Evolutionary conservation across 1,140 invertebrate genomes (phyloP).

Genomic region (Drosophila pseudoobscura): DNA sequence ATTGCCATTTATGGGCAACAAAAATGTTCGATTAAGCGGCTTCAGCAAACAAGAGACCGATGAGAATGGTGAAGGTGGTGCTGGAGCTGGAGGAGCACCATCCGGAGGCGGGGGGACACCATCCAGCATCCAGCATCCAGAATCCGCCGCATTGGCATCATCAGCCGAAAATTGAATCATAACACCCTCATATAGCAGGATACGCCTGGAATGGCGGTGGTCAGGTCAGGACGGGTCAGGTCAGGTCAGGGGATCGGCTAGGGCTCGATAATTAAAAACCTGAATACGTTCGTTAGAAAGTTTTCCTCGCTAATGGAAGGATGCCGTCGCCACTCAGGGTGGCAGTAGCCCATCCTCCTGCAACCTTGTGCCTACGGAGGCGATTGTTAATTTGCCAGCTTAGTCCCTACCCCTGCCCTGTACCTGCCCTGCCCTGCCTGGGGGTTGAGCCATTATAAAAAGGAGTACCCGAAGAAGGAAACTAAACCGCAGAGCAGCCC

Average conservation of each 20-base stretch:
- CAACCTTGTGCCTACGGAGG: not conserved
- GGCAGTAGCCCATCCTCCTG: too few relatives aligned
- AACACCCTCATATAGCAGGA: conserved; percentile 6
- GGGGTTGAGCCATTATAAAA: conserved; percentile 7
- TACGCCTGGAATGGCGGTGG: not conserved
- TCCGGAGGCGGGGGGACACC: not conserved
- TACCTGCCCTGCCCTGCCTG: too few relatives aligned
- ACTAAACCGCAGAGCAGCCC: conserved; percentile 48
- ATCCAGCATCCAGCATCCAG: too few relatives aligned
- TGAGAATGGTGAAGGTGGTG: not conserved
- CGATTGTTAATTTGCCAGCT: conserved; percentile 26
- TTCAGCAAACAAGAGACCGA: conserved; percentile 33
- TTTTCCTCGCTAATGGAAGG: conserved; percentile 5
- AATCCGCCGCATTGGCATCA: conserved; percentile 26
- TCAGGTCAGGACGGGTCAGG: not conserved
- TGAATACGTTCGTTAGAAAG: conserved; percentile 21
- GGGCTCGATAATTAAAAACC: conserved; percentile 24
- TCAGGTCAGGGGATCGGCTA: not conserved
- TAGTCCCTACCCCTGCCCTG: not conserved
- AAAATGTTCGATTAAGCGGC: conserved; percentile 72
- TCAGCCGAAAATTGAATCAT: conserved; percentile 45
- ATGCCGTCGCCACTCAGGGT: too few relatives aligned
- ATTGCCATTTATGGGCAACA: conserved; percentile 80
- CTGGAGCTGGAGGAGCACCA: not conserved
- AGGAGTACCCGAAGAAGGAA: conserved; percentile 7